phyloP scores from a whole-genome alignment of 2,797 vertebrate genomes.

The Neoniphon sammara region DNA sequence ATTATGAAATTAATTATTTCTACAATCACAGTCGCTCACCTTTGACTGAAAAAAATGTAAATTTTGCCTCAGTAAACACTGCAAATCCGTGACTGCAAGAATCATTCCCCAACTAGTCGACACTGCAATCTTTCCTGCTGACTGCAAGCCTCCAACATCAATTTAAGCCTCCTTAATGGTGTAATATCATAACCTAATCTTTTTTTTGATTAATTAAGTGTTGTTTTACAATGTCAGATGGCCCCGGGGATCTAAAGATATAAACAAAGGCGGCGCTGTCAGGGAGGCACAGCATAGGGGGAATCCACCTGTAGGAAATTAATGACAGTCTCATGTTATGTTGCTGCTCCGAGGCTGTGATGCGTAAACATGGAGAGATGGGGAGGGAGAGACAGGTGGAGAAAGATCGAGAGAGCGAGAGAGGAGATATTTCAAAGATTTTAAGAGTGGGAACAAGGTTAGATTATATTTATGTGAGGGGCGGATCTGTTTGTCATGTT shows the following conservation, averaged over 20 bases:
- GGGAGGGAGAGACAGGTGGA: background rate
- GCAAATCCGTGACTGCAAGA: background rate
- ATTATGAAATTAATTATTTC: constrained; percentile 22
- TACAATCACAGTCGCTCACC: constrained; percentile 6
- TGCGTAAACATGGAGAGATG: background rate
- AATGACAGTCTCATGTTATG: constrained; percentile 38
- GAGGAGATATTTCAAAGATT: constrained; percentile 2
- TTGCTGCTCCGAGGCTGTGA: background rate
- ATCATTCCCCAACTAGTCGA: background rate
- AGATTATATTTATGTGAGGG: constrained; percentile 23
- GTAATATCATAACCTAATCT: constrained; percentile 50
- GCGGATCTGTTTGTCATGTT: constrained; percentile 20
- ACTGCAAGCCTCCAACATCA: constrained; percentile 51
- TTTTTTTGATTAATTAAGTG: constrained; percentile 50
- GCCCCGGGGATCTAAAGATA: constrained; percentile 31
- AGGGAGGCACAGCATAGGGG: constrained; percentile 7
- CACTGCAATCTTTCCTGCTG: constrained; percentile 32
- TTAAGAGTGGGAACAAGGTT: constrained; percentile 23
- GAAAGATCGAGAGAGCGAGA: background rate
- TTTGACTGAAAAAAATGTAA: constrained; percentile 15
- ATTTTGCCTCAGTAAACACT: background rate
- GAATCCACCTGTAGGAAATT: constrained; percentile 54
- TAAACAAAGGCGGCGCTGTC: constrained; percentile 20
- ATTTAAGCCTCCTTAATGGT: constrained; percentile 58
- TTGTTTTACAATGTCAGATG: constrained; percentile 48